Evolutionary conservation across 2,113 vertebrate species (phyloP).

Genomic region (Gymnarchus niloticus): DNA sequence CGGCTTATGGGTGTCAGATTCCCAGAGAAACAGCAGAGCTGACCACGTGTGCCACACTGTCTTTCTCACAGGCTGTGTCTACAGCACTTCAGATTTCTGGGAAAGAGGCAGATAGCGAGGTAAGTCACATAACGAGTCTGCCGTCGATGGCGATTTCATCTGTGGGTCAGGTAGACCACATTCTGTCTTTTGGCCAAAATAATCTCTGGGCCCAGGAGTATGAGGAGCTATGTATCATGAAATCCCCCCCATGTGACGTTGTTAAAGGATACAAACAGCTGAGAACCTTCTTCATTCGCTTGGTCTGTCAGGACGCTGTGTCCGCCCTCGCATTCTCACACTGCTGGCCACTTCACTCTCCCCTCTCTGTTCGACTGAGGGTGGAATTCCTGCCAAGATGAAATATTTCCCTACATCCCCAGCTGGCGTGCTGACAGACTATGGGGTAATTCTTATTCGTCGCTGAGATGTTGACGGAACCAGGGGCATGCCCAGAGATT

Average conservation of each 20-base stretch:
- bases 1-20: neutral
- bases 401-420: neutral
- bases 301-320: neutral
- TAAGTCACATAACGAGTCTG: constrained; percentile 48
- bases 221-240: neutral
- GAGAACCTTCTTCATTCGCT: neutral
- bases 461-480: neutral
- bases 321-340: too few relatives aligned
- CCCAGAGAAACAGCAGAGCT: neutral
- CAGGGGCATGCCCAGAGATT: neutral
- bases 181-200: neutral
- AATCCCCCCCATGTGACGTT: neutral
- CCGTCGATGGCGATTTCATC: neutral
- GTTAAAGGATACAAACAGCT: neutral
- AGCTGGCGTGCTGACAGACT: neutral
- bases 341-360: neutral
- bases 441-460: constrained; percentile 16
- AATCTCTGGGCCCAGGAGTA: neutral
- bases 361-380: neutral
- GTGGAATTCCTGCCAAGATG: neutral
- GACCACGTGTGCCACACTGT: neutral
- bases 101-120: constrained; percentile 94
- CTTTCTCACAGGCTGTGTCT: constrained; percentile 79
- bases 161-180: neutral
- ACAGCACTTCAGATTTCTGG: constrained; percentile 94